Evolutionary conservation across 2,888 invertebrate species (phyloP).

Genomic region (Tenthredo distinguenda): DNA sequence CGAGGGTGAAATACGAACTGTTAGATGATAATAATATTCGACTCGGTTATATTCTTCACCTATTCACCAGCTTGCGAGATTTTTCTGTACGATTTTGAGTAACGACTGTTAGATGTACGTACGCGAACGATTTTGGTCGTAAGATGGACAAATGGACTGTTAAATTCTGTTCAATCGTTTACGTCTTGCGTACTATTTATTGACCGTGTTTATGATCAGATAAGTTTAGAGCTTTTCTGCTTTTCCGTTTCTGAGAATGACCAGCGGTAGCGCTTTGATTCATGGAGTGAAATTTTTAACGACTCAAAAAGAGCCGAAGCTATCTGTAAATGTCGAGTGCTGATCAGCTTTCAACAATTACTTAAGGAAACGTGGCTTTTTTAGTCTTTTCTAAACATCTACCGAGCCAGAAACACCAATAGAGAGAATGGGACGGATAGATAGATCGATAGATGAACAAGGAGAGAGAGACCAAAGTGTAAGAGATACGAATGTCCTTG

Average conservation of each 20-base stretch:
- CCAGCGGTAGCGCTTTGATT: not conserved
- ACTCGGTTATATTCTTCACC: not conserved
- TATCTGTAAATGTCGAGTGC: not conserved
- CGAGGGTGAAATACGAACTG: not conserved
- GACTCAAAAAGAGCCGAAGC: not conserved
- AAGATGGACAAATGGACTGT: not conserved
- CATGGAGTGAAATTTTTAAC: not conserved
- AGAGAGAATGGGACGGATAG: not conserved
- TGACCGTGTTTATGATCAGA: not conserved
- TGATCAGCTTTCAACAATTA: not conserved
- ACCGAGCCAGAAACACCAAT: not conserved
- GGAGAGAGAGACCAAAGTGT: not conserved
- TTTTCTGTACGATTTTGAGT: not conserved
- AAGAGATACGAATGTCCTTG: slow-evolving; percentile 6
- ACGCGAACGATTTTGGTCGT: not conserved
- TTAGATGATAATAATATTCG: slow-evolving; percentile 1
- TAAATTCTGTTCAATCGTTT: not conserved
- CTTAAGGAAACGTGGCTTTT: not conserved
- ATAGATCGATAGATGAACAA: slow-evolving; percentile 1
- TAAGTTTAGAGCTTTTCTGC: not conserved
- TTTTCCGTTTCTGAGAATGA: not conserved
- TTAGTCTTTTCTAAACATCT: not conserved
- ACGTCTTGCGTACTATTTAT: not conserved
- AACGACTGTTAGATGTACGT: not conserved
- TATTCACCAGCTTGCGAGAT: not conserved